These are phyloP conservation scores for Cassiopea xamachana DNA, from an alignment of 30 jellyfish, hydroid and myxozoan genomes.

Conservation along the genomic window DNA sequence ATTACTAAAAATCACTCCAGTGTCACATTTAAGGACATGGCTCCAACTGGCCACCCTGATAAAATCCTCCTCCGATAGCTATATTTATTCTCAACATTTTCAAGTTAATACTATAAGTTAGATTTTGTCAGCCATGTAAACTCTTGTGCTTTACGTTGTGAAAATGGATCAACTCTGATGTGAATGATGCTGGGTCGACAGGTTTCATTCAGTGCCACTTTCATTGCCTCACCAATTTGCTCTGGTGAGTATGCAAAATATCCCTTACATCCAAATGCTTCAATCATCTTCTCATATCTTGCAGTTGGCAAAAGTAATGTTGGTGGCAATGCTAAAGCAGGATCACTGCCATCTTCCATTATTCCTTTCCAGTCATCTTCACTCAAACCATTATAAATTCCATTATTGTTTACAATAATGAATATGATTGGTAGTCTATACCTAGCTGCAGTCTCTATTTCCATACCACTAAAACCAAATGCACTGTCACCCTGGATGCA, in stretches of 20 bases:
- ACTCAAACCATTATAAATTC: constrained; percentile 86
- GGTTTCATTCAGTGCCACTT: constrained; percentile 60
- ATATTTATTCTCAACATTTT: neutral
- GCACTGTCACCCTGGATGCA: constrained; percentile 98
- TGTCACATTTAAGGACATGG: no score
- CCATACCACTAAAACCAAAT: constrained; percentile 96
- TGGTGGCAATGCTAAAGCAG: constrained; percentile 80
- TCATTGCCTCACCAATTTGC: constrained; percentile 67
- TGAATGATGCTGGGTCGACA: constrained; percentile 75
- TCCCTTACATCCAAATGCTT: constrained; percentile 88
- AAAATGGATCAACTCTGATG: constrained; percentile 76
- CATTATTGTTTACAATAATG: constrained; percentile 87
- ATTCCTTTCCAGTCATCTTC: constrained; percentile 68
- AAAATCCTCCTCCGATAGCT: no score
- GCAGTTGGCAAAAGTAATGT: constrained; percentile 79
- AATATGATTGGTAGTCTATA: constrained; percentile 83
- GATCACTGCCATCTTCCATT: constrained; percentile 57
- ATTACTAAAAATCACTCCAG: no score
- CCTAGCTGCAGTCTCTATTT: constrained; percentile 88
- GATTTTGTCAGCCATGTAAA: constrained; percentile 72
- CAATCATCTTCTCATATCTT: constrained; percentile 86
- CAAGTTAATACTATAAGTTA: constrained; percentile 6
- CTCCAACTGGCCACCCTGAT: no score
- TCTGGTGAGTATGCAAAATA: constrained; percentile 62
- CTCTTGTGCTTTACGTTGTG: constrained; percentile 84